A percentile compares a stretch with the other conserved stretches of the same genome.
These are phyloP conservation scores for Phoenicopterus ruber DNA, from an alignment of 2,113 vertebrate species.

Conservation along the genomic window DNA sequence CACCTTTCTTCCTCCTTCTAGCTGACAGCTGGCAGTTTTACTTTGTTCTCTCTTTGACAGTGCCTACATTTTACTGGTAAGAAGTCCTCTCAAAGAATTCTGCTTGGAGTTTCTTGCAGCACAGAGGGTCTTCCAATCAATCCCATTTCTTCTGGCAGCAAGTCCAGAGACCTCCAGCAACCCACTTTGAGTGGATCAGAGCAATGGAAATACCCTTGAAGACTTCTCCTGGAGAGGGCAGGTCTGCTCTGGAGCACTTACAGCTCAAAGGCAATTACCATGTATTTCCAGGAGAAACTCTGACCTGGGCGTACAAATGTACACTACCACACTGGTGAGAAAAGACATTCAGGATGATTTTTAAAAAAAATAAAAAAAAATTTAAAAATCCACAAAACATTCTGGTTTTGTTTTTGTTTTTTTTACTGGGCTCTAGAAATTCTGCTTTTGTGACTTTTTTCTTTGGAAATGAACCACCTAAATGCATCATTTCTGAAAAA, in stretches of 20 bases:
- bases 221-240: not conserved
- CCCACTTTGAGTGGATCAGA: not conserved
- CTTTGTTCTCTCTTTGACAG: not conserved
- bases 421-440: not conserved
- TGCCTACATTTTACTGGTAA: not conserved
- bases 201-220: not conserved
- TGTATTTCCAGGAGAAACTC: not conserved
- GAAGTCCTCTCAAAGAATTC: not conserved
- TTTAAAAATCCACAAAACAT: no score
- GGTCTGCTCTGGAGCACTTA: not conserved
- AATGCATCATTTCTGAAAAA: not conserved
- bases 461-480: not conserved
- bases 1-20: not conserved
- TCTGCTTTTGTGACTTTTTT: not conserved
- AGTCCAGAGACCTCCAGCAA: not conserved
- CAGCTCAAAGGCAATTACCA: not conserved
- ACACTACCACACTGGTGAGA: not conserved
- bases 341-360: not conserved
- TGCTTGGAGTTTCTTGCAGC: not conserved
- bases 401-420: not conserved
- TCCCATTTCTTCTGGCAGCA: not conserved
- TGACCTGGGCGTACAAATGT: not conserved
- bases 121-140: not conserved
- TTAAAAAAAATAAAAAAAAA: not conserved
- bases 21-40: not conserved